Evolutionary conservation across 2,113 vertebrate genomes (phyloP).

Genomic region (Probosciger aterrimus): DNA sequence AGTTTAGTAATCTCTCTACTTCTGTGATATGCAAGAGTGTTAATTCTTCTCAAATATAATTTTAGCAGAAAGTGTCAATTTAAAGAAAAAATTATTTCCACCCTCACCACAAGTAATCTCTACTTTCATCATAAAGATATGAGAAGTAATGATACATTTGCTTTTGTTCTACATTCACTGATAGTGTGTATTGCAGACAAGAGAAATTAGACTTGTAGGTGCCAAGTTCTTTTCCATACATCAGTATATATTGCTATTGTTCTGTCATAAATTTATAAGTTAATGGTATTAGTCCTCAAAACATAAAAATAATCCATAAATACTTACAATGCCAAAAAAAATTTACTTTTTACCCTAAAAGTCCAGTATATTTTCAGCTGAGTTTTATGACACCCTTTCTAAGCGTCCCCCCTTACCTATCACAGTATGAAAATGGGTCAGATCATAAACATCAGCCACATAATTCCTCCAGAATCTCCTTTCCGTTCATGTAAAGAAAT

Average conservation of each 20-base stretch:
- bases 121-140: neutral
- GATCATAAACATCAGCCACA: conserved; percentile 80
- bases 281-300: neutral
- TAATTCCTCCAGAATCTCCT: conserved; percentile 77
- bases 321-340: neutral
- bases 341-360: neutral
- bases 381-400: neutral
- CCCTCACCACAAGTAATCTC: neutral
- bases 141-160: neutral
- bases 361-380: neutral
- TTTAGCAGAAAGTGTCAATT: neutral
- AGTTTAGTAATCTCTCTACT: neutral
- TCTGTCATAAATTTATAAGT: neutral
- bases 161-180: neutral
- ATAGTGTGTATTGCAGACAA: neutral
- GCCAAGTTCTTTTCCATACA: neutral
- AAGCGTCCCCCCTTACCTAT: neutral
- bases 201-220: neutral
- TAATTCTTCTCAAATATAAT: neutral
- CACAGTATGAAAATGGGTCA: conserved; percentile 91
- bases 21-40: neutral
- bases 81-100: neutral
- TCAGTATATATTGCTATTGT: neutral
- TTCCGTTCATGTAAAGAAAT: conserved; percentile 83
- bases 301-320: neutral